Evolutionary conservation across 1,140 invertebrate species (phyloP).

Genomic region (Dinoponera quadriceps): DNA sequence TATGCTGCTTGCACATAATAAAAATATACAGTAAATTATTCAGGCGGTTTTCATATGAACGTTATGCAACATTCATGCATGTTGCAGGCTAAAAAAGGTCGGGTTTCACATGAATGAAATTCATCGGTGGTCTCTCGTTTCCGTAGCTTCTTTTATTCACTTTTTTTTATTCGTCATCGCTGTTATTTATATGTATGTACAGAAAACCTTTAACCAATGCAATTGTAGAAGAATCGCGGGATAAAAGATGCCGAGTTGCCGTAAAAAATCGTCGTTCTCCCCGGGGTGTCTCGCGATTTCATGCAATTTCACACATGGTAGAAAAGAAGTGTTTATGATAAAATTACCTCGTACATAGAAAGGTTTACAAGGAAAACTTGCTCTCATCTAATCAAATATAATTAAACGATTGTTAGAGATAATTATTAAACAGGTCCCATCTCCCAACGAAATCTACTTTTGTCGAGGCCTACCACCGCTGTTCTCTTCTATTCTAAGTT

Average conservation of each 20-base stretch:
- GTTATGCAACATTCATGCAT: neutral
- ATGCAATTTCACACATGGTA: conserved; percentile 61
- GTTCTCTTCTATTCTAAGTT: neutral
- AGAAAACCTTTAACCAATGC: conserved; percentile 81
- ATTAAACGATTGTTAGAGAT: conserved; percentile 49
- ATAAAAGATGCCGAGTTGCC: conserved; percentile 67
- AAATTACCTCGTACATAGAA: conserved; percentile 71
- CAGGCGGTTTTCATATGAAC: no score
- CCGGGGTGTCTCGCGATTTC: conserved; percentile 61
- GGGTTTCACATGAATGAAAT: conserved; percentile 15
- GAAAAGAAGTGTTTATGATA: conserved; percentile 67
- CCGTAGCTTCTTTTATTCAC: conserved; percentile 81
- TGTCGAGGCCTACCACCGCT: conserved; percentile 51
- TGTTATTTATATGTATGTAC: conserved; percentile 81
- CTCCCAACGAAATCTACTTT: conserved; percentile 57
- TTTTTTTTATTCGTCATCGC: conserved; percentile 80
- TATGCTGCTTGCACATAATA: no score
- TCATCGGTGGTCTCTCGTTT: conserved; percentile 66
- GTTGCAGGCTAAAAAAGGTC: neutral
- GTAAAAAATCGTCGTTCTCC: conserved; percentile 63
- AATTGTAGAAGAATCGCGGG: conserved; percentile 71
- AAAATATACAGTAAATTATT: no score
- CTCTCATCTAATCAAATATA: conserved; percentile 57
- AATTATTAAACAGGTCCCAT: conserved; percentile 62
- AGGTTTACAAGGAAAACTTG: conserved; percentile 64